A percentile compares a stretch with the other conserved stretches of the same genome.
Conservation (phyloP, 2,888 invertebrate species). For the Allacma fusca region DNA sequence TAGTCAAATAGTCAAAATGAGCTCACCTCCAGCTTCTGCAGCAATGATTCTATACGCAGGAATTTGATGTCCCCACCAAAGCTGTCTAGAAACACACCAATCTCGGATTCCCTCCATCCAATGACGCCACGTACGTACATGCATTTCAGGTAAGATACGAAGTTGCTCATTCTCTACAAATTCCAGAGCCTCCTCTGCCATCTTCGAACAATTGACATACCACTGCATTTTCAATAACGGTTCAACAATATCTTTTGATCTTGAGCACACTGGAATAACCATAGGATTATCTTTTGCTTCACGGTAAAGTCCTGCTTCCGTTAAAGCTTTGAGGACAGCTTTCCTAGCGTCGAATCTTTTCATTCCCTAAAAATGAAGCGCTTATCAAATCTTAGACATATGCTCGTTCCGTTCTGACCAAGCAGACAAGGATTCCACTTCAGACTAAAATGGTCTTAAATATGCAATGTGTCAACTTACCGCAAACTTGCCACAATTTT, state of each 20-base stretch:
- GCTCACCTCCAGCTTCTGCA: slow-evolving; percentile 33
- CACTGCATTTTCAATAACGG: slow-evolving; percentile 96
- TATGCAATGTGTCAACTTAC: slow-evolving; percentile 65
- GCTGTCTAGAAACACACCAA: slow-evolving; percentile 97
- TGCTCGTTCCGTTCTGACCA: no score
- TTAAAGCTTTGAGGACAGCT: slow-evolving; percentile 79
- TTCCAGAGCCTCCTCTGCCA: slow-evolving; percentile 86
- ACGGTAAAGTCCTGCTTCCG: slow-evolving; percentile 75
- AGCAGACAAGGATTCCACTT: no score
- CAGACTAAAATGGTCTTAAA: no score
- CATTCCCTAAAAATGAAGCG: slow-evolving; percentile 74
- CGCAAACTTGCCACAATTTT: slow-evolving; percentile 79
- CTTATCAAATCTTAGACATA: no score
- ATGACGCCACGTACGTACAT: slow-evolving; percentile 91
- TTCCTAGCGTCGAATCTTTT: slow-evolving; percentile 90
- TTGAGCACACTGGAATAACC: slow-evolving; percentile 94
- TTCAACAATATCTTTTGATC: slow-evolving; percentile 97
- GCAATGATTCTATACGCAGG: slow-evolving; percentile 84
- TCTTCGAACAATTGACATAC: slow-evolving; percentile 89
- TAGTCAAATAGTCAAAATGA: not conserved
- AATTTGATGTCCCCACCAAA: slow-evolving; percentile 99
- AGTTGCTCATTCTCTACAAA: slow-evolving; percentile 82
- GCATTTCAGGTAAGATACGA: slow-evolving; percentile 88
- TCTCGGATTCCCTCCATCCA: slow-evolving; percentile 97
- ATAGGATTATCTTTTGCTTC: slow-evolving; percentile 90